Conservation (phyloP, 2,113 vertebrate genomes). For the Colius striatus region DNA sequence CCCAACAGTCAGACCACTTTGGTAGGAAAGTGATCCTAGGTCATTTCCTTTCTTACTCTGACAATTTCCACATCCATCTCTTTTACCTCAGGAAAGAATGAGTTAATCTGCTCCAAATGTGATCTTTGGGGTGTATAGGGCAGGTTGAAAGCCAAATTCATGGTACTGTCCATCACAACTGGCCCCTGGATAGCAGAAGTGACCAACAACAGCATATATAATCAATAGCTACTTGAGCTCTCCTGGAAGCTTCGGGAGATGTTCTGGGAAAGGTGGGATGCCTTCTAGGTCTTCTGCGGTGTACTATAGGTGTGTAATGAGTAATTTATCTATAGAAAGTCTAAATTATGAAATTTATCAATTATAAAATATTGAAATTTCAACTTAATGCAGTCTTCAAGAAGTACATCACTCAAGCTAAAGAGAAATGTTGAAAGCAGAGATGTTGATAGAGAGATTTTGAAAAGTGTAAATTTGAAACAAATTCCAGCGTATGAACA, state of each 20-base stretch:
- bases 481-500: neutral
- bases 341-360: neutral
- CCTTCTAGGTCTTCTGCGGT: neutral
- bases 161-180: neutral
- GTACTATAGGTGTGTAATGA: fast-evolving
- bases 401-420: fast-evolving
- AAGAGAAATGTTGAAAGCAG: neutral
- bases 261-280: neutral
- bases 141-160: neutral
- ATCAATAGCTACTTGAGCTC: neutral
- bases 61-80: neutral
- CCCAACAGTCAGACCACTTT: neutral
- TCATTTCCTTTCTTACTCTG: neutral
- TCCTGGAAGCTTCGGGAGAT: neutral
- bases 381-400: neutral
- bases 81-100: neutral
- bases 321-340: neutral
- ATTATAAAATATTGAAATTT: neutral
- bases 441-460: neutral
- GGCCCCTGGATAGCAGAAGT: neutral
- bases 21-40: neutral
- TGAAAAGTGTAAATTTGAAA: neutral
- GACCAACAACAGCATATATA: neutral
- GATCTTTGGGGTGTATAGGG: neutral
- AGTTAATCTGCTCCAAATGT: fast-evolving